Evolutionary conservation across 2,888 invertebrate genomes (phyloP).

Genomic region (Mimachlamys varia): DNA sequence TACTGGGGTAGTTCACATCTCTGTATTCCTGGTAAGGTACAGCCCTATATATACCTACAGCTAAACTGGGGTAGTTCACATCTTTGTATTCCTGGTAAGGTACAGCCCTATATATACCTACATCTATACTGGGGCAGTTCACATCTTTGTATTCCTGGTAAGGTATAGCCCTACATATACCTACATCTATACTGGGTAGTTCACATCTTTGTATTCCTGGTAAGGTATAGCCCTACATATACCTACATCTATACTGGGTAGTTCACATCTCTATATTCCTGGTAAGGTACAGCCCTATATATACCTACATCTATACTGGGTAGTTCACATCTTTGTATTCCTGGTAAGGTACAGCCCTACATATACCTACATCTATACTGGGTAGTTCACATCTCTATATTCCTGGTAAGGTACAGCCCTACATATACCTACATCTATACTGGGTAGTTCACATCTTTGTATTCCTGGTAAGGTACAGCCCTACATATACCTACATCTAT

Average conservation of each 20-base stretch:
- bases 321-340: not conserved
- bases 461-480: not conserved
- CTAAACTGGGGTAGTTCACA: not conserved
- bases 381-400: not conserved
- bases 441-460: not conserved
- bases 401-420: not conserved
- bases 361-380: not conserved
- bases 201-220: not conserved
- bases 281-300: not conserved
- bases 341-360: not conserved
- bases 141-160: not conserved
- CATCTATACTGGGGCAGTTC: no score
- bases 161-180: not conserved
- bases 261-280: not conserved
- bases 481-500: not conserved
- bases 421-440: not conserved
- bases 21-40: not conserved
- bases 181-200: not conserved
- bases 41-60: not conserved
- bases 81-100: not conserved
- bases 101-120: not conserved
- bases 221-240: not conserved
- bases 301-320: not conserved
- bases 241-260: not conserved
- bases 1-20: not conserved